Base-by-base conservation (phyloP, 2,888 invertebrate species). In the Nomada fabriciana region DNA sequence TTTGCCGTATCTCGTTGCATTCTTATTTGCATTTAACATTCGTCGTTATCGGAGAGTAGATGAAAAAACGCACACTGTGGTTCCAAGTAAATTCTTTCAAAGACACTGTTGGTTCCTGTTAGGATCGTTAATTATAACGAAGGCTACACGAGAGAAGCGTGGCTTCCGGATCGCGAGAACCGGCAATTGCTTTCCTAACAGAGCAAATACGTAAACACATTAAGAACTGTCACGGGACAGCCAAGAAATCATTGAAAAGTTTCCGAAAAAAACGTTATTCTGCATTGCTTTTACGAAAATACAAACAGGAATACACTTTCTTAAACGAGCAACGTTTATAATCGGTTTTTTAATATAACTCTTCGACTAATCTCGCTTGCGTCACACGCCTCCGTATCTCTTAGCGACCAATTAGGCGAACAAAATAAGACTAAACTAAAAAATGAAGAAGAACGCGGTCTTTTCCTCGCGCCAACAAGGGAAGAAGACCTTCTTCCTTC, bases 341-440 rank as follows among this genome's bases (percentile, higher is more conserved):
- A 91, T 89, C 87, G 84, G 85, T 90, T 91, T 90, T 91, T 92
- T 88, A 52, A 89, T 84, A 85, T 88, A 90, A 91, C 89, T 90
- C 86, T 89, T 91, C 89, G 87, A 89, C 87, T 87, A 86, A 88
- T 88, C 89, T 88, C 86, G 90, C 86, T 89, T 89, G 70, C 67
- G 82, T 86, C 82, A 86, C 84, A 84, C 85, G 88, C 85, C 72
- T 89, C 83, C 86, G 79, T 88, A 90, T 86, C 87, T 86, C 83
- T 84, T 88, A 88, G 87, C 86, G 87, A 85, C 86, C 85, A 84
- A 86, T 81, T 82, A 77, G 79, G 70, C 84, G 63, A 69, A 74
- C 70, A 67, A 69, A 74, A 72, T 10, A 42, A 53, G 67, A 71
- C 9, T 67, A 69, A 69, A 68, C 59, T 10, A 42, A 53, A 65